Conservation (phyloP, 2,888 invertebrate genomes). For the Phortica okadai region DNA sequence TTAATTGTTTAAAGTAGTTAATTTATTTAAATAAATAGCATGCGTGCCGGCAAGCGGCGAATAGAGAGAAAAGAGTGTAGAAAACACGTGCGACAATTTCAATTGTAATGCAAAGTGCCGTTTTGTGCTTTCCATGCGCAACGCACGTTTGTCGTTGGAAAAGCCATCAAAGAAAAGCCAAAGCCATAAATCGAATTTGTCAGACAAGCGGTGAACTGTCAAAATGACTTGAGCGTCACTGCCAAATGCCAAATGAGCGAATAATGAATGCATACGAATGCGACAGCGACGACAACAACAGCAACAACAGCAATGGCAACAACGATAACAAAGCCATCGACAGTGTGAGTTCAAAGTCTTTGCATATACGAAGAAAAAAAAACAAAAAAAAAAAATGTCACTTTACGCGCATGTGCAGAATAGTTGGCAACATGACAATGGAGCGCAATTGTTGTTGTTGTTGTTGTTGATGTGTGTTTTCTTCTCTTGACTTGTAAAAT, state of each 20-base stretch:
- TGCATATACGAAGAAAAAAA: background rate
- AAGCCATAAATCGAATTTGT: constrained; percentile 11
- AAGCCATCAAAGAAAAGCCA: background rate
- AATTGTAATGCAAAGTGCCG: background rate
- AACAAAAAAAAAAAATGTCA: too few relatives aligned
- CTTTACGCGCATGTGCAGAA: too few relatives aligned
- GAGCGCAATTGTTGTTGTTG: too few relatives aligned
- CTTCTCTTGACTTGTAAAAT: too few relatives aligned
- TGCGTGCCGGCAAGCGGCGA: too few relatives aligned
- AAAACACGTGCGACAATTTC: background rate
- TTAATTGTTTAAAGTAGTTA: too few relatives aligned
- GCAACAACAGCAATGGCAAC: background rate
- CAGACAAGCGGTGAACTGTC: constrained; percentile 14
- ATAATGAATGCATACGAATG: background rate
- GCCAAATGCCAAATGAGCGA: background rate
- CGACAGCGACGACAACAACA: background rate
- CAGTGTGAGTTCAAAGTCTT: background rate
- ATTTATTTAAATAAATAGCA: too few relatives aligned
- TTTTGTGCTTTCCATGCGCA: background rate
- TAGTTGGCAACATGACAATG: too few relatives aligned
- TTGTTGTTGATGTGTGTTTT: too few relatives aligned
- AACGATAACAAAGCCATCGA: background rate
- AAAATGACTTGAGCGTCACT: background rate
- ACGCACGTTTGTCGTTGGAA: background rate
- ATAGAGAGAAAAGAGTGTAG: too few relatives aligned